A percentile compares a stretch with the other conserved stretches of the same genome.
Conservation (phyloP, 2,888 invertebrate species). For the Esperia sulphurella region DNA sequence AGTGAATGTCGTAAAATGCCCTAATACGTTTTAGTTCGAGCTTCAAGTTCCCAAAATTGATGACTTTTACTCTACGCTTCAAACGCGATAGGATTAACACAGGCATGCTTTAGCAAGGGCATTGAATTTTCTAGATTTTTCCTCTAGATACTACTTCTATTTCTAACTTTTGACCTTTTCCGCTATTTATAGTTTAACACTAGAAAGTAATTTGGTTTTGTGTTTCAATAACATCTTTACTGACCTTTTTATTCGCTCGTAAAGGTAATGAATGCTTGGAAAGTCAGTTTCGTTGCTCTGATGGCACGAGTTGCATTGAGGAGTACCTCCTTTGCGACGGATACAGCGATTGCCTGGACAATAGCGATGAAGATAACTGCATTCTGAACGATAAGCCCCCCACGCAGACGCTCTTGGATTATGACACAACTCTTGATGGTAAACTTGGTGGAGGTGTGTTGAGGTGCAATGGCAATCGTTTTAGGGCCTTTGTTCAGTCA, state of each 20-base stretch:
- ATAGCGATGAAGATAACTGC: slow-evolving; percentile 82
- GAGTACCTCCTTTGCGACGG: slow-evolving; percentile 79
- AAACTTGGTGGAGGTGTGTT: slow-evolving; percentile 2
- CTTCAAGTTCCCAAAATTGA: slow-evolving; percentile 7
- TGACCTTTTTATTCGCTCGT: slow-evolving; percentile 36
- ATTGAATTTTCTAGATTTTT: slow-evolving; percentile 17
- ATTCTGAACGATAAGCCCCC: slow-evolving; percentile 64
- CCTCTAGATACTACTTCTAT: neutral
- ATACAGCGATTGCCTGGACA: slow-evolving; percentile 79
- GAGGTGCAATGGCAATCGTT: neutral
- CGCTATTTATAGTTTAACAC: slow-evolving; percentile 1
- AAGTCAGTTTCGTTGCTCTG: slow-evolving; percentile 75
- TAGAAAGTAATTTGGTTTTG: slow-evolving; percentile 1
- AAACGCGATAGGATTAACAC: slow-evolving; percentile 24
- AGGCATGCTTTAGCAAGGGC: slow-evolving; percentile 38
- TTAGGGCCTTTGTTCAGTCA: neutral
- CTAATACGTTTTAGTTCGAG: slow-evolving; percentile 10
- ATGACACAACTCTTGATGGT: slow-evolving; percentile 3
- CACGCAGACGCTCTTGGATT: slow-evolving; percentile 17
- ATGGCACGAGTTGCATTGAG: slow-evolving; percentile 81
- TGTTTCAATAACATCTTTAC: slow-evolving; percentile 4
- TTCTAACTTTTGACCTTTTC: slow-evolving; percentile 14
- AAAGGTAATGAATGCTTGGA: slow-evolving; percentile 62
- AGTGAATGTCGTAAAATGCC: slow-evolving; percentile 61
- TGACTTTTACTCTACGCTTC: slow-evolving; percentile 7